phyloP scores from a whole-genome alignment of 1,140 invertebrate species.

The Pogonomyrmex californicus region DNA sequence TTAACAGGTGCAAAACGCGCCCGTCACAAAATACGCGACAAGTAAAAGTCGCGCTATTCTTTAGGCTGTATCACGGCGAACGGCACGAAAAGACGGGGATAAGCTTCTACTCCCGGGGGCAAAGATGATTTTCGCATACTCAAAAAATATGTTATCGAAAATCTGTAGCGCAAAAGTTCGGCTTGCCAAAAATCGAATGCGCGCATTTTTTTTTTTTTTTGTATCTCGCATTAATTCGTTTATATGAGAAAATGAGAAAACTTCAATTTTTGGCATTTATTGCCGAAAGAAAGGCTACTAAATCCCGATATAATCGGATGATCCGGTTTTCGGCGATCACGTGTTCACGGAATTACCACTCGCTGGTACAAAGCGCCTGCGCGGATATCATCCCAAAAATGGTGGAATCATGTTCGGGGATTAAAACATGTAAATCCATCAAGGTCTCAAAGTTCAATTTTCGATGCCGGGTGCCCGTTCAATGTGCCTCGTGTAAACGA shows the following conservation, averaged over 20 bases:
- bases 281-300: not conserved
- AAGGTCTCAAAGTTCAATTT: constrained; percentile 57
- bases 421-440: constrained; percentile 60
- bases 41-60: constrained; percentile 31
- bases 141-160: not conserved
- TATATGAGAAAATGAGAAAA: not conserved
- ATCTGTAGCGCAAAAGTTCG: not conserved
- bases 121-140: not conserved
- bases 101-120: not conserved
- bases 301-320: constrained; percentile 54
- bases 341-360: constrained; percentile 33
- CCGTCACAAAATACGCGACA: constrained; percentile 25
- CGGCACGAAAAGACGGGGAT: not conserved
- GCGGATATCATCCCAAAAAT: constrained; percentile 40
- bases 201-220: not conserved
- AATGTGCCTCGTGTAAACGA: constrained; percentile 44
- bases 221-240: not conserved
- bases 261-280: constrained; percentile 7
- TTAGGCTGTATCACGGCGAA: not conserved
- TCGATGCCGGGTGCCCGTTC: constrained; percentile 2
- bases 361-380: constrained; percentile 21
- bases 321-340: constrained; percentile 34
- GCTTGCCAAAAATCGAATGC: not conserved
- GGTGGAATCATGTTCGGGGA: constrained; percentile 41
- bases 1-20: constrained; percentile 39